Base-by-base conservation (phyloP, 2,797 vertebrate genomes). In the Phrynocephalus guinanensis region DNA sequence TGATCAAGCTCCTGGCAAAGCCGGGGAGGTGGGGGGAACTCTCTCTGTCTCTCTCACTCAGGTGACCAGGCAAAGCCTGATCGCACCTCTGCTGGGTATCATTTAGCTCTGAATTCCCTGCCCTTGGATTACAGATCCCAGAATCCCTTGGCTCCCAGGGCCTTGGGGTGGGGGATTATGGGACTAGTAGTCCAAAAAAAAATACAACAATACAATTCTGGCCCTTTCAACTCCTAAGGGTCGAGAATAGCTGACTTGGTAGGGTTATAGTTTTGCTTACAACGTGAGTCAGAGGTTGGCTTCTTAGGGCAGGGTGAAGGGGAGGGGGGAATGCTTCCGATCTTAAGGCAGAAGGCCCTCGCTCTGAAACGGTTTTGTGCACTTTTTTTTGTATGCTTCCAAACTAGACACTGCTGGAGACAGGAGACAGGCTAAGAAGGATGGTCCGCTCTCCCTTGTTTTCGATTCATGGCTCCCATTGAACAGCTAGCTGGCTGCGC, bases 401-500 rank as follows among this genome's bases (percentile, higher is more conserved):
- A 18, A 24, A 33, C 33, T 44, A 52, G 24, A 33, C 76, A 26
- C 76, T 3, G 52, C 82, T 88, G 82, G 67, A 70, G 77, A 33
- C 87, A 79, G 76, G 76, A 78, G 28, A 48, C 22, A 30, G 52
- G 30, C 38, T 15, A 86, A 86, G 85, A 86, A 86, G 68, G 78
- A 86, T 86, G 6, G 48, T 7, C 22, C 18, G 20, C 56, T 15
- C 38, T 79, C 76, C 7, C 76, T 84, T 72, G 68, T 80, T 63
- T 66, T 44, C 30, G 30, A 72, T 83, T 71, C 28, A 60, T 1
- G 30, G 48, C 26, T 30, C n/a, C 13, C 0, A 5, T 20, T 30
- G 76, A 26, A 73, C 28, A 28, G 50, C 68, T 56, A 5, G 67
- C 68, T 56, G 8, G 67, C 79, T 20, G 11, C 24, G 26, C 30